phyloP scores from a whole-genome alignment of 2,888 invertebrate species.

The Nemurella pictetii region DNA sequence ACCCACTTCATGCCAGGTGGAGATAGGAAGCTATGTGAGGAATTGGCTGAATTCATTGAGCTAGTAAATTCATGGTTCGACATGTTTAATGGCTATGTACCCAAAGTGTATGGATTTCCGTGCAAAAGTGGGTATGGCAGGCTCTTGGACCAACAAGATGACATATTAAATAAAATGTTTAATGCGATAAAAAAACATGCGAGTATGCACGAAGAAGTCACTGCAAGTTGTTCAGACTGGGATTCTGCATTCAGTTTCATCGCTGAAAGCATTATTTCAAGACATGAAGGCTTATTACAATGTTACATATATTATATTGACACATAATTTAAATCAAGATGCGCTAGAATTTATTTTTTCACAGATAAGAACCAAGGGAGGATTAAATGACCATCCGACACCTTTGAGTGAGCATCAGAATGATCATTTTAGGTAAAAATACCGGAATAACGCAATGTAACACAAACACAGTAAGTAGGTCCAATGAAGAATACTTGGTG shows the following conservation, averaged over 20 bases:
- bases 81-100: slow-evolving; percentile 43
- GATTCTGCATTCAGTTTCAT: slow-evolving; percentile 42
- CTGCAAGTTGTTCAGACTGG: slow-evolving; percentile 43
- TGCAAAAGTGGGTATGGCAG: slow-evolving; percentile 42
- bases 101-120: slow-evolving; percentile 17
- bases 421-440: slow-evolving; percentile 44
- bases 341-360: slow-evolving; percentile 42
- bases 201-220: slow-evolving; percentile 40
- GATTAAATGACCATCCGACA: slow-evolving; percentile 44
- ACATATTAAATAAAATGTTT: slow-evolving; percentile 41
- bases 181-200: slow-evolving; percentile 40
- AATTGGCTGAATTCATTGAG: slow-evolving; percentile 44
- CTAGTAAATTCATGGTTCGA: slow-evolving; percentile 46
- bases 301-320: no score
- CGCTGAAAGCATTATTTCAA: slow-evolving; percentile 38
- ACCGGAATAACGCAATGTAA: slow-evolving; percentile 36
- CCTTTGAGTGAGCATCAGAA: slow-evolving; percentile 42
- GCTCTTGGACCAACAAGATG: slow-evolving; percentile 41
- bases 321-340: slow-evolving; percentile 44
- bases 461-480: no score
- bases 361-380: slow-evolving; percentile 42
- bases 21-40: slow-evolving; percentile 1
- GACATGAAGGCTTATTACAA: slow-evolving; percentile 35
- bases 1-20: slow-evolving; percentile 37
- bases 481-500: no score